These are phyloP conservation scores for Sebastolobus altivelis DNA, from an alignment of 2,797 vertebrate genomes.

Conservation along the genomic window DNA sequence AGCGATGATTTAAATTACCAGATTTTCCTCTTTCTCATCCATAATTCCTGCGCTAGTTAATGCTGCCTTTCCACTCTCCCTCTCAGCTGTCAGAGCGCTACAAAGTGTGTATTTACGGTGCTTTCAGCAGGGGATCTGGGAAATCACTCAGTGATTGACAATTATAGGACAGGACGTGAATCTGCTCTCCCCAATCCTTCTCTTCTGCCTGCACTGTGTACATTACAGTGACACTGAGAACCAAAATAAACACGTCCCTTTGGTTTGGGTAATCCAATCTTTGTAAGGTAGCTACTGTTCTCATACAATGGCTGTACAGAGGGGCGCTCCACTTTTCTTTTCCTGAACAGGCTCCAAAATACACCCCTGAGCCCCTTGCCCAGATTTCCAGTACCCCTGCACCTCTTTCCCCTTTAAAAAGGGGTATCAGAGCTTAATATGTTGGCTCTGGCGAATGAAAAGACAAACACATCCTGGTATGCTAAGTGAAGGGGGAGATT, in stretches of 20 bases:
- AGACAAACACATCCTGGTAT: slow-evolving; percentile 73
- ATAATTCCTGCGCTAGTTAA: slow-evolving; percentile 17
- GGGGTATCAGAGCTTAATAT: slow-evolving; percentile 75
- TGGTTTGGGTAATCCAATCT: slow-evolving; percentile 75
- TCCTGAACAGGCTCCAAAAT: slow-evolving; percentile 84
- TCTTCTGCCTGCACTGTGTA: slow-evolving; percentile 60
- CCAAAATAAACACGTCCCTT: slow-evolving; percentile 78
- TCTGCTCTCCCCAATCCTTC: slow-evolving; percentile 41
- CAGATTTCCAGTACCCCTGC: slow-evolving; percentile 55
- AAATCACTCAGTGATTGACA: slow-evolving; percentile 62
- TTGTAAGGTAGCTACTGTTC: slow-evolving; percentile 81
- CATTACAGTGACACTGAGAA: slow-evolving; percentile 71
- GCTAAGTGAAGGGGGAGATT: slow-evolving; percentile 67
- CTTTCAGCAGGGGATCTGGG: slow-evolving; percentile 46
- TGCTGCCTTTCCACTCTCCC: slow-evolving; percentile 7
- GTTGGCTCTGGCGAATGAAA: slow-evolving; percentile 73
- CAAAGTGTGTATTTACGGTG: slow-evolving; percentile 20
- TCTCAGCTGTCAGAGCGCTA: slow-evolving; percentile 16
- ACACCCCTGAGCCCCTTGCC: slow-evolving; percentile 71
- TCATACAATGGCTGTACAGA: slow-evolving; percentile 74
- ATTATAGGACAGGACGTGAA: slow-evolving; percentile 57
- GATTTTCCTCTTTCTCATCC: slow-evolving; percentile 40
- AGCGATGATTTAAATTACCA: slow-evolving; percentile 34
- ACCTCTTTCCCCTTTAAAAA: slow-evolving; percentile 51
- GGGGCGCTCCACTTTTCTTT: slow-evolving; percentile 82